A percentile compares a stretch with the other conserved stretches of the same genome.
phyloP scores from a whole-genome alignment of 2,888 invertebrate species.

The Plebejus argus region DNA sequence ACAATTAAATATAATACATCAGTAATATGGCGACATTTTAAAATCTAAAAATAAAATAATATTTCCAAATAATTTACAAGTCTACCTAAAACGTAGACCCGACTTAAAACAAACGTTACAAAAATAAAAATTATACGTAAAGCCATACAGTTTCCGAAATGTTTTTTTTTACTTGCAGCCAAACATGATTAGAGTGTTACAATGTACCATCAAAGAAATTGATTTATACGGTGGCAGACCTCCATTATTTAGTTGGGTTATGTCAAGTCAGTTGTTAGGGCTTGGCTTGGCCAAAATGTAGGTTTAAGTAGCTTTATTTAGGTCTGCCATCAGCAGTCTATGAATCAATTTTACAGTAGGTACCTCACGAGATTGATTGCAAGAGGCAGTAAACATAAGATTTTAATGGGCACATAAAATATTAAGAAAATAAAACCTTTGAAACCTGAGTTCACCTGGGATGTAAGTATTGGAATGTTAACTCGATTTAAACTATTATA shows the following conservation, averaged over 20 bases:
- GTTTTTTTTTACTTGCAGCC: not conserved
- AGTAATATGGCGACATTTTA: conserved; percentile 43
- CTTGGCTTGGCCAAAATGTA: no score
- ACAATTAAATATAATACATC: conserved; percentile 40
- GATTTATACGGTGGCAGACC: not conserved
- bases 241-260: not conserved
- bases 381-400: not conserved
- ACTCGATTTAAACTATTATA: not conserved
- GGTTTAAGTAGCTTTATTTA: no score
- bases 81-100: conserved; percentile 78
- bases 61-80: conserved; percentile 52
- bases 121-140: conserved; percentile 28
- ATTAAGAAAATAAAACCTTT: not conserved
- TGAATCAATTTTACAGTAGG: no score
- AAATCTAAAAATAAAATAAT: conserved; percentile 39
- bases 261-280: not conserved
- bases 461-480: conserved; percentile 23
- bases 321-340: no score
- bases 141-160: not conserved
- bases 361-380: not conserved
- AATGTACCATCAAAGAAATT: not conserved
- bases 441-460: not conserved
- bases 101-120: conserved; percentile 30
- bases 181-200: not conserved
- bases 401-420: not conserved